Percentiles rank a stretch among this genome's conserved stretches.
Conservation (phyloP, 2,888 invertebrate species). For the Blastobasis adustella region DNA sequence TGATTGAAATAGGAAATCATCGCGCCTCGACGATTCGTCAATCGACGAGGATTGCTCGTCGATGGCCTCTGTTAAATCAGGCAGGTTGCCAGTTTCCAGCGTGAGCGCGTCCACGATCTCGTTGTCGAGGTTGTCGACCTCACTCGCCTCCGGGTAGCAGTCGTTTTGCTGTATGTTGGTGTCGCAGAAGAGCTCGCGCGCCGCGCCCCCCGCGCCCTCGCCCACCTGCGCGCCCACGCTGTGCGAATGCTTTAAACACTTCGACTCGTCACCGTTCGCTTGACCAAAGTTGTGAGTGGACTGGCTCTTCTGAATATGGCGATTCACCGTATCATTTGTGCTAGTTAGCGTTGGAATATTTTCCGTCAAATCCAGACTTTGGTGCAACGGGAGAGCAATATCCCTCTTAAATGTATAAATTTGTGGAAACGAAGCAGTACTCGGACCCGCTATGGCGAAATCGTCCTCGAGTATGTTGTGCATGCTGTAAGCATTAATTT, state of each 20-base stretch:
- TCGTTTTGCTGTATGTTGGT: conserved; percentile 65
- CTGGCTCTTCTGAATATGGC: conserved; percentile 31
- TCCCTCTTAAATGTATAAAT: conserved; percentile 17
- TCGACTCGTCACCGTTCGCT: conserved; percentile 19
- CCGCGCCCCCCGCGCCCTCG: conserved; percentile 14
- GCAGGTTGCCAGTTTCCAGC: conserved; percentile 50
- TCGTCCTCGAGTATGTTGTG: conserved; percentile 30
- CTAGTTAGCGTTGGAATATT: conserved; percentile 16
- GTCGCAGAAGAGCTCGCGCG: conserved; percentile 37
- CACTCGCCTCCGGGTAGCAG: conserved; percentile 55
- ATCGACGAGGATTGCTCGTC: conserved; percentile 54
- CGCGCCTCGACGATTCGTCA: conserved; percentile 54
- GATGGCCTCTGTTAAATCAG: conserved; percentile 57
- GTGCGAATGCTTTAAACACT: conserved; percentile 25
- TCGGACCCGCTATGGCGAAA: conserved; percentile 26
- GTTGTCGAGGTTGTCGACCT: conserved; percentile 53
- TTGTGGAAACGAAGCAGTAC: conserved; percentile 16
- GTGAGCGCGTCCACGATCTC: conserved; percentile 56
- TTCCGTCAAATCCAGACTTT: conserved; percentile 37
- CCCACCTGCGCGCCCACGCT: conserved; percentile 30
- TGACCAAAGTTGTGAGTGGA: conserved; percentile 32
- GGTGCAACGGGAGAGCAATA: conserved; percentile 32
- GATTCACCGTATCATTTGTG: conserved; percentile 34
- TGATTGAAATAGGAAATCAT: conserved; percentile 43
- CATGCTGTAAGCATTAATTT: conserved; percentile 39